These are phyloP conservation scores for Mantis religiosa DNA, from an alignment of 2,888 invertebrate species.

Conservation along the genomic window DNA sequence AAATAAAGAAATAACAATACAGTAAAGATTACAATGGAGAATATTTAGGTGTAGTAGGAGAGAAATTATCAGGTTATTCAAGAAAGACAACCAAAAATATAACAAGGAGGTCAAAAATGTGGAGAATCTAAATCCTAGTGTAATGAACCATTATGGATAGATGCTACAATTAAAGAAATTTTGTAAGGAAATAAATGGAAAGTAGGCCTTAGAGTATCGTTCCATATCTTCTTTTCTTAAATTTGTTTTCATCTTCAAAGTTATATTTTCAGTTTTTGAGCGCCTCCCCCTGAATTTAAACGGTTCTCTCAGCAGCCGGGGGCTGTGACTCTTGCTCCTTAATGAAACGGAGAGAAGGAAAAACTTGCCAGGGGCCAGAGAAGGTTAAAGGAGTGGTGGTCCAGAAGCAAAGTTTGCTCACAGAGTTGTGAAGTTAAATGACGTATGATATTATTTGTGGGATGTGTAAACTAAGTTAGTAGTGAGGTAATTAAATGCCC, in stretches of 20 bases:
- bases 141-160: too few species aligned
- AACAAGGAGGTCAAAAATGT: too few species aligned
- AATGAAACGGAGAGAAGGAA: background rate
- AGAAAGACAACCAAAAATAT: too few species aligned
- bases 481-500: background rate
- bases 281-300: background rate
- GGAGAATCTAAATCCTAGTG: too few species aligned
- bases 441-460: background rate
- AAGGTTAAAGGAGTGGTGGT: background rate
- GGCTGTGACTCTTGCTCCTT: background rate
- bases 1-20: too few species aligned
- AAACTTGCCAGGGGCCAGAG: background rate
- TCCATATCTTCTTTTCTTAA: background rate
- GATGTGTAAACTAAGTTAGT: background rate
- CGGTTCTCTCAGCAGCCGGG: background rate
- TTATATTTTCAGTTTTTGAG: background rate
- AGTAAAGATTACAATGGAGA: too few species aligned
- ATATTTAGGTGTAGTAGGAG: too few species aligned
- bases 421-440: constrained; percentile 2
- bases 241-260: background rate
- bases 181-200: too few species aligned
- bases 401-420: background rate
- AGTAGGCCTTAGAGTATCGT: background rate
- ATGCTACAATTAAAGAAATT: too few species aligned
- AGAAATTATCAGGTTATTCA: too few species aligned